Evolutionary conservation across 2,888 invertebrate genomes (phyloP), one percentile per base, ranked within the genome.

Genomic region (Cryptocephalus moraei): DNA sequence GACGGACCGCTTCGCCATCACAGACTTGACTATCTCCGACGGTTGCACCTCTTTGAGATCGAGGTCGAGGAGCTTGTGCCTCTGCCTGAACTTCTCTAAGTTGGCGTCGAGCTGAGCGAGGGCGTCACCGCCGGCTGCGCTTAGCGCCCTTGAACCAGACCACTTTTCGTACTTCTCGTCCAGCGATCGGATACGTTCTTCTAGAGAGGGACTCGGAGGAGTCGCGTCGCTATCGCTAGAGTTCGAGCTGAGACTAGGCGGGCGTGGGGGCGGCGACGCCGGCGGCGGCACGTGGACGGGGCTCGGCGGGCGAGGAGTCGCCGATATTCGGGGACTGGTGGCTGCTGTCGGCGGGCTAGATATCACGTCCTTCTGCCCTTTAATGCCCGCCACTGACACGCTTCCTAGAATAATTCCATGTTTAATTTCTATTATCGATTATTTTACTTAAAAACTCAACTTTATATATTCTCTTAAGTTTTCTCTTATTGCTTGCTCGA

Each of bases 161-260:
- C 91, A 91, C 60, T 86, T 85, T 64, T 91, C 91, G 65, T 93
- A 91, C 67, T 90, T 91, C 69, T 93, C 94, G 71, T 95, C 94
- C 48, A 96, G 77, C 45, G 87, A 90, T 55, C 88, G 82, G 60
- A 97, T 90, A 54, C 94, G 79, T 68, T 95, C 94, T 65, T 95
- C 94, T 56, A 95, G 77, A 22, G 86, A 83, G 3, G 88, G 86
- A 59, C 84, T 83, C 49, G 82, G 82, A 34, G 80, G 78, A 2
- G 79, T 81, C 1, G 11, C 39, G 32, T 48, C 52, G 33, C 51
- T 49, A 31, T 52, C 52, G 43, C 52, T 52, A 41, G 80, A 80
- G 63, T 84, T 85, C 13, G 87, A 87, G 55, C 86, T 86, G 2
- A 86, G 77, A 38, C 82, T 86, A 40, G 84, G 82, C 8, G 86